phyloP scores from a whole-genome alignment of 2,797 vertebrate species.

The Sciurus vulgaris region DNA sequence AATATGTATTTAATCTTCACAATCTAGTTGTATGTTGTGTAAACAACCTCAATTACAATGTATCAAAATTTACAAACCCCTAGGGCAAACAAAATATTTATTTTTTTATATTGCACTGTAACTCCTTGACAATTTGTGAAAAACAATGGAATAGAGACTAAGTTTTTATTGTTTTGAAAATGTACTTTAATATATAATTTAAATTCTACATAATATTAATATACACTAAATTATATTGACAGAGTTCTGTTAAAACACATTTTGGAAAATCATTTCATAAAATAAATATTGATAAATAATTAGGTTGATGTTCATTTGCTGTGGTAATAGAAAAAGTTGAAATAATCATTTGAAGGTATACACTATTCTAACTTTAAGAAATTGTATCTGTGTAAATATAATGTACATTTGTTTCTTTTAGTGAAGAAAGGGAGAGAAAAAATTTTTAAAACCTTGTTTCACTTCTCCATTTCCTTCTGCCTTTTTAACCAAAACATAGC shows the following conservation, averaged over 20 bases:
- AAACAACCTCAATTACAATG: neutral
- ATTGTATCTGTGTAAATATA: neutral
- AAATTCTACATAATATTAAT: slow-evolving; percentile 39
- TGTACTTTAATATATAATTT: neutral
- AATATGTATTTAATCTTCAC: slow-evolving; percentile 42
- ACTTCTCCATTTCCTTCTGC: slow-evolving; percentile 66
- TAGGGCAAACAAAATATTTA: neutral
- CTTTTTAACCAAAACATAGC: slow-evolving; percentile 32
- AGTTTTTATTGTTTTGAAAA: slow-evolving; percentile 14
- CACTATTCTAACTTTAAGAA: slow-evolving; percentile 50
- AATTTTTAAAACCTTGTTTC: slow-evolving; percentile 25
- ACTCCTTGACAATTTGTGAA: neutral
- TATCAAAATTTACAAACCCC: neutral
- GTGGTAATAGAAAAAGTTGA: neutral
- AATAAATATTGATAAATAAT: neutral
- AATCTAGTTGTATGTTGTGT: neutral
- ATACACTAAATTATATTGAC: neutral
- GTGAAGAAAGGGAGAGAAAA: neutral
- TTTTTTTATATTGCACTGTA: slow-evolving; percentile 11
- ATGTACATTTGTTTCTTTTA: slow-evolving; percentile 13
- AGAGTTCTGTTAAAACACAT: slow-evolving; percentile 20
- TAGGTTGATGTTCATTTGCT: slow-evolving; percentile 50
- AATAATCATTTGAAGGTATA: neutral
- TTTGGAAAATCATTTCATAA: neutral
- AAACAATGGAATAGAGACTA: neutral